phyloP scores from a whole-genome alignment of 2,113 vertebrate species.

The Malurus cyaneus region DNA sequence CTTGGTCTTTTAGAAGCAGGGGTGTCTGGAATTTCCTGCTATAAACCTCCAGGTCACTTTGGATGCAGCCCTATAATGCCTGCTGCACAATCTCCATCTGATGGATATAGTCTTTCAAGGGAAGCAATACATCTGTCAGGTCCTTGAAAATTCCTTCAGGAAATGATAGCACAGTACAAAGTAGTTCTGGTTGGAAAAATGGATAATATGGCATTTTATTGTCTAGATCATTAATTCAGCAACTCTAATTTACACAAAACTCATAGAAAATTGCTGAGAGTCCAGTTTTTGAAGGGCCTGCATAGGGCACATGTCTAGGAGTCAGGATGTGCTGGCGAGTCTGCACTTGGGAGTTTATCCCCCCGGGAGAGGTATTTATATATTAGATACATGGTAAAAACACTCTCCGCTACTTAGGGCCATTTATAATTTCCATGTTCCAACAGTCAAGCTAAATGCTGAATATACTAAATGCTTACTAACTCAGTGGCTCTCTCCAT shows the following conservation, averaged over 20 bases:
- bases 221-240: background rate
- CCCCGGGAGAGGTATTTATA: conserved; percentile 43
- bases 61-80: background rate
- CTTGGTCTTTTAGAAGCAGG: background rate
- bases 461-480: conserved; percentile 5
- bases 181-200: background rate
- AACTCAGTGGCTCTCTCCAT: conserved; percentile 13
- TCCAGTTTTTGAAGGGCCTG: background rate
- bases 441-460: conserved; percentile 35
- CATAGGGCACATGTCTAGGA: background rate
- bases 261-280: background rate
- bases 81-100: background rate
- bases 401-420: conserved; percentile 25
- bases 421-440: conserved; percentile 24
- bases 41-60: background rate
- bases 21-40: background rate
- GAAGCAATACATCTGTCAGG: background rate
- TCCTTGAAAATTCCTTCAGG: background rate
- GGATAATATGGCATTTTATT: background rate
- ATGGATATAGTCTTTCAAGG: background rate
- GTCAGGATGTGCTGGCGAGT: background rate
- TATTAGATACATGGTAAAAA: conserved; percentile 38
- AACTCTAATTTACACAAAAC: background rate
- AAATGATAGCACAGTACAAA: background rate
- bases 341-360: conserved; percentile 16